Evolutionary conservation across 1,140 invertebrate species (phyloP).

Genomic region (Leucophenga varia): DNA sequence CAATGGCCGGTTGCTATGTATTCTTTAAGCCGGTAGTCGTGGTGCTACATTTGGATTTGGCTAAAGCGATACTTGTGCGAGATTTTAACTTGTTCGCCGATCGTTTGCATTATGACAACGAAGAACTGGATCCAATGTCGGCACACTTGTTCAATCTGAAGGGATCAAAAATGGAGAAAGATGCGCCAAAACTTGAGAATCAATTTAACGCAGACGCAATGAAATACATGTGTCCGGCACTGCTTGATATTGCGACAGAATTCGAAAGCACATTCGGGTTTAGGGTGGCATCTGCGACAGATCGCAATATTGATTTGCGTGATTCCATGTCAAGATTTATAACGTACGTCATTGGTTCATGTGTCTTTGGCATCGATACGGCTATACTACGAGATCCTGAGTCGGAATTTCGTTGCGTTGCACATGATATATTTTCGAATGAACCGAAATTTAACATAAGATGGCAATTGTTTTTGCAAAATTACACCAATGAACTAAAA

Average conservation of each 20-base stretch:
- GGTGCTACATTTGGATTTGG: constrained; percentile 60
- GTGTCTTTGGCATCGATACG: constrained; percentile 64
- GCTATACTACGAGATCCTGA: constrained; percentile 57
- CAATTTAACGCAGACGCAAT: constrained; percentile 61
- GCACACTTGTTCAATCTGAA: constrained; percentile 55
- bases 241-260: constrained; percentile 52
- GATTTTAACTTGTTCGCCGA: constrained; percentile 62
- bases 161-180: constrained; percentile 57
- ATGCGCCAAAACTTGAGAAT: constrained; percentile 59
- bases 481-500: neutral
- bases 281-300: constrained; percentile 3
- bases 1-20: constrained; percentile 54
- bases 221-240: constrained; percentile 58
- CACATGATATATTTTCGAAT: constrained; percentile 7
- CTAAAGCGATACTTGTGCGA: constrained; percentile 60
- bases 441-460: constrained; percentile 1
- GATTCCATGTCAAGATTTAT: constrained; percentile 30
- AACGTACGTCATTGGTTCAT: constrained; percentile 58
- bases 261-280: constrained; percentile 34
- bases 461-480: constrained; percentile 9
- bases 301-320: constrained; percentile 18
- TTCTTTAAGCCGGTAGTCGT: constrained; percentile 58
- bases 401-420: constrained; percentile 55
- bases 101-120: constrained; percentile 20
- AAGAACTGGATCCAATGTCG: constrained; percentile 34